Evolutionary conservation across 2,113 vertebrate species (phyloP).

Genomic region (Dicrurus megarhynchus): DNA sequence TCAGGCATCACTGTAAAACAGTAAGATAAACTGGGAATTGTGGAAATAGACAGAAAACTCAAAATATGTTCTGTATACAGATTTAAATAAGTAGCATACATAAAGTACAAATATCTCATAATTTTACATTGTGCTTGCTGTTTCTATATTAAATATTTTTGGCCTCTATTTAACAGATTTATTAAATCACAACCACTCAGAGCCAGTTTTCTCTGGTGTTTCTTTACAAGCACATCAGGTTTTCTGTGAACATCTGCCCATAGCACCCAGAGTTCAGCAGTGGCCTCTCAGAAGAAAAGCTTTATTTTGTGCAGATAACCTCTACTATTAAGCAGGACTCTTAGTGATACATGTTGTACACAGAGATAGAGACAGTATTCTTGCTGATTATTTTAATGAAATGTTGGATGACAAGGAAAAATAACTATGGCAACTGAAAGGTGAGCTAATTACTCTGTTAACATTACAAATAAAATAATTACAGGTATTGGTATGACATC

Average conservation of each 20-base stretch:
- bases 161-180: neutral
- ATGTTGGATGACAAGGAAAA: neutral
- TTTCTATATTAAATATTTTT: neutral
- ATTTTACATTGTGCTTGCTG: neutral
- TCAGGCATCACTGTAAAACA: constrained; percentile 89
- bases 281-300: neutral
- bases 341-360: neutral
- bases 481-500: neutral
- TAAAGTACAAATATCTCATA: neutral
- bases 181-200: neutral
- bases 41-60: neutral
- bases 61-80: neutral
- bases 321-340: neutral
- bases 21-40: constrained; percentile 56
- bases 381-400: constrained; percentile 31
- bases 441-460: constrained; percentile 27
- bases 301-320: neutral
- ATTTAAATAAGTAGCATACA: neutral
- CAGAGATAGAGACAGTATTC: neutral
- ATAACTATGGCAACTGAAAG: constrained; percentile 58
- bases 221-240: neutral
- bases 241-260: neutral
- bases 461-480: constrained; percentile 27
- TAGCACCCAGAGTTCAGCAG: neutral
- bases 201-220: neutral